Base-by-base conservation (phyloP, 2,888 invertebrate genomes). In the Onchidella celtica region DNA sequence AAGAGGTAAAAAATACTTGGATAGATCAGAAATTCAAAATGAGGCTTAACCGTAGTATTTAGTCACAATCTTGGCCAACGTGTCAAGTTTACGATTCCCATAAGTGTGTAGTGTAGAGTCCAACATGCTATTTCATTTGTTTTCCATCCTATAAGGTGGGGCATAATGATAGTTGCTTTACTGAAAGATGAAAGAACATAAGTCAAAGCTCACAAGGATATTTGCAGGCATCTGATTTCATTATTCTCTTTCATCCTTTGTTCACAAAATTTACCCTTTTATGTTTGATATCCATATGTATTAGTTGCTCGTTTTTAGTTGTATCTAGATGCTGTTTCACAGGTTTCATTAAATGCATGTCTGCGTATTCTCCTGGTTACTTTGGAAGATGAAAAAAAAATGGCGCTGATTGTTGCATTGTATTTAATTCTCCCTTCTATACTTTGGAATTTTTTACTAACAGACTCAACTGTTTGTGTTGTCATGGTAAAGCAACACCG, bases 401-500 rank as follows among this genome's bases (percentile, higher is more conserved):
- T 11, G 47, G 47, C 6, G 17, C 47, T 17, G 17, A 9, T 32
- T n/a, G n/a, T 72, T 55, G 57, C 55, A 47, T 57, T 72, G 38
- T 38, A 40, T 40, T 72, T 32, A 36, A 34, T 3, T 38, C 61
- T 24, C 36, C 61, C 59, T n/a, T 57, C 36, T 36, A 61, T 73
- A 59, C 14, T 72, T 38, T 73, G 24, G 36, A 61, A n/a, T 6
- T 55, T 21, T 55, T 73, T 73, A 73, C 73, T 73, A 73, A 73
- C 73, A 73, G 57, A 34, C 21, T 24, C 36, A 69, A 14, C 40
- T 69, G 17, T 36, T 77, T 55, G 73, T 79, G 79, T 79, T 79
- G 79, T 73, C 34, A 47, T 79, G 79, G 79, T 79, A 79, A 79
- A 66, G 36, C 79, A 79, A 74, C 79, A 79, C 79, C 57, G 66